Conservation (phyloP, 2,797 vertebrate genomes). For the Gastrophryne carolinensis region DNA sequence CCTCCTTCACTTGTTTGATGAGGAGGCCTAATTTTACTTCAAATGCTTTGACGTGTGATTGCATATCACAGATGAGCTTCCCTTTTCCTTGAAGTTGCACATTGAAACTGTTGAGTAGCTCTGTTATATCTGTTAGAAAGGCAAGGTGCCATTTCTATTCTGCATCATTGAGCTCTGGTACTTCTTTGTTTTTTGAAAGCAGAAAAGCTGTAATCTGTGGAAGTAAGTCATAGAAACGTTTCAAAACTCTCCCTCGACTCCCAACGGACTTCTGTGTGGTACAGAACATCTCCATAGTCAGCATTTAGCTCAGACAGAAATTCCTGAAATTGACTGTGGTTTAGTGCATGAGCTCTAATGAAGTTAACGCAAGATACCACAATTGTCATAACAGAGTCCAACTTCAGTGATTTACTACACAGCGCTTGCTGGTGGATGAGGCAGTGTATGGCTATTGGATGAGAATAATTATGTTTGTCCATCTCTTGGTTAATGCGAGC, state of each 20-base stretch:
- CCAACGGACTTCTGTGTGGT: too few relatives aligned
- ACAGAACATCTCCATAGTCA: too few relatives aligned
- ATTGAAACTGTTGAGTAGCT: slow-evolving; percentile 13
- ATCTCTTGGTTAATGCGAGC: slow-evolving; percentile 11
- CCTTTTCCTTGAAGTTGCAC: slow-evolving; percentile 11
- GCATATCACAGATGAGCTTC: slow-evolving; percentile 2
- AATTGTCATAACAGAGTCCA: too few relatives aligned
- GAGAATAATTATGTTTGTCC: slow-evolving; percentile 8
- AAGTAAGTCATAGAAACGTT: slow-evolving; percentile 47
- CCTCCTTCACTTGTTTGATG: too few relatives aligned
- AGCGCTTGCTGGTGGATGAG: too few relatives aligned
- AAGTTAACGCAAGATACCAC: too few relatives aligned
- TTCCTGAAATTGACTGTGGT: too few relatives aligned
- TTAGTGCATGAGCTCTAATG: too few relatives aligned
- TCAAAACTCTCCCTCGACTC: not conserved
- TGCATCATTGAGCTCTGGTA: not conserved
- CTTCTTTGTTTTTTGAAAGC: not conserved
- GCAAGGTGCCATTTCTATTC: slow-evolving; percentile 57
- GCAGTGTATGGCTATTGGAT: too few relatives aligned
- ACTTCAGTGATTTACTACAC: too few relatives aligned
- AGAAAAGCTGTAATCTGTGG: slow-evolving; percentile 50
- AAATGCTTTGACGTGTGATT: too few relatives aligned
- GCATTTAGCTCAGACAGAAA: too few relatives aligned
- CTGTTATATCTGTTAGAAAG: slow-evolving; percentile 38
- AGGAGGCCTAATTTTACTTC: slow-evolving; percentile 10